These are phyloP conservation scores for Archivesica marissinica DNA, from an alignment of 1,140 invertebrate species.

Conservation along the genomic window DNA sequence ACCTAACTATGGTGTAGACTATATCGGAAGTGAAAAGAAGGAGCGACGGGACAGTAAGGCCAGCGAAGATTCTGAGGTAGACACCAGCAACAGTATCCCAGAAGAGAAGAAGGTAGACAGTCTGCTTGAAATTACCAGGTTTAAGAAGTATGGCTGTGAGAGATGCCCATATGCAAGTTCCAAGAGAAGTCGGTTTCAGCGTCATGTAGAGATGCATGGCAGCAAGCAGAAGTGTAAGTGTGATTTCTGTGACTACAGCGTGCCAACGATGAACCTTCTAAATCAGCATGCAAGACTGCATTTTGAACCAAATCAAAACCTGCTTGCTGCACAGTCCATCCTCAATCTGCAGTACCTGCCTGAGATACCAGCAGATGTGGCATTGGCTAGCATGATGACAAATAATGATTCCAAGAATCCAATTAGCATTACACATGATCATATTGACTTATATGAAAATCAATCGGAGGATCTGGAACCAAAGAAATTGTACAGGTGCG, in stretches of 20 bases:
- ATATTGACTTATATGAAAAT: conserved; percentile 81
- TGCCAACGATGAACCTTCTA: conserved; percentile 85
- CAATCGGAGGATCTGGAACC: conserved; percentile 78
- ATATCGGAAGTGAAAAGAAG: conserved; percentile 40
- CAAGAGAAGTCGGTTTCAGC: conserved; percentile 92
- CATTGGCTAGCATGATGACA: conserved; percentile 77
- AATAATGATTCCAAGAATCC: conserved; percentile 74
- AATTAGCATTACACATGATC: conserved; percentile 80
- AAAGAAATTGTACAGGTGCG: conserved; percentile 86
- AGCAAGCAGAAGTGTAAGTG: conserved; percentile 93
- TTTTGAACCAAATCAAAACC: conserved; percentile 81
- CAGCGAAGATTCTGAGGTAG: conserved; percentile 64
- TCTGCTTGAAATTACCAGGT: conserved; percentile 78
- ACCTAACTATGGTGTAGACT: conserved; percentile 68
- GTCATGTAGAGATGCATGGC: conserved; percentile 93
- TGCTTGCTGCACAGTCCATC: conserved; percentile 81
- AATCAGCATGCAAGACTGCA: conserved; percentile 81
- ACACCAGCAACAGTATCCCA: conserved; percentile 65
- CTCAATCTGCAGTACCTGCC: conserved; percentile 79
- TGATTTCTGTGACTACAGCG: conserved; percentile 94
- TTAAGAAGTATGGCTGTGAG: conserved; percentile 82
- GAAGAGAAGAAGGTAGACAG: conserved; percentile 76
- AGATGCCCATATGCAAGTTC: conserved; percentile 95
- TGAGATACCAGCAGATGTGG: conserved; percentile 82
- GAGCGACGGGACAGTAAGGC: conserved; percentile 51